phyloP scores from a whole-genome alignment of 2,888 invertebrate genomes.

The Barypeithes pellucidus region DNA sequence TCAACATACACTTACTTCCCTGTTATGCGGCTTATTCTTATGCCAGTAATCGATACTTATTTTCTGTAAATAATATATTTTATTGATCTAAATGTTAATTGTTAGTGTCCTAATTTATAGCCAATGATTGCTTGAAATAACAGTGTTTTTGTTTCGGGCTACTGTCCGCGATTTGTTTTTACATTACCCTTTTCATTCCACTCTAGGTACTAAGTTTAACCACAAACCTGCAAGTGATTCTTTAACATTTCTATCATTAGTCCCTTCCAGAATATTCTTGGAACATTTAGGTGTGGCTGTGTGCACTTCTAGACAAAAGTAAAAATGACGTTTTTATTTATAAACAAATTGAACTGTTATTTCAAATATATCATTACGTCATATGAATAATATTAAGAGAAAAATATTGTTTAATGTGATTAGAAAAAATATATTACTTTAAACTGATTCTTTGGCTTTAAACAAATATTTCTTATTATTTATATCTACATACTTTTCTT shows the following conservation, averaged over 20 bases:
- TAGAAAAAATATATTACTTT: slow-evolving; percentile 16
- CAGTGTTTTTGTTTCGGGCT: slow-evolving; percentile 1
- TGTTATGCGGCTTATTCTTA: slow-evolving; percentile 35
- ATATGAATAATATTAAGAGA: not conserved
- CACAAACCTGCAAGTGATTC: too few species aligned
- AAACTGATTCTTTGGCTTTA: slow-evolving; percentile 23
- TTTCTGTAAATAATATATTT: slow-evolving; percentile 34
- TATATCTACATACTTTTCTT: slow-evolving; percentile 1
- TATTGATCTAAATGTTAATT: slow-evolving; percentile 15
- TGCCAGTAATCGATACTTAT: slow-evolving; percentile 32
- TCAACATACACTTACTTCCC: too few species aligned
- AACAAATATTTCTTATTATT: slow-evolving; percentile 9
- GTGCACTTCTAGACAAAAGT: too few species aligned
- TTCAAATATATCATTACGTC: not conserved
- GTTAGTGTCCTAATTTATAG: not conserved
- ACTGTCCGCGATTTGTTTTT: too few species aligned
- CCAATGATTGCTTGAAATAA: not conserved
- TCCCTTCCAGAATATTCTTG: too few species aligned
- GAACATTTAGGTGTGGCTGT: too few species aligned
- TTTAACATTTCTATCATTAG: too few species aligned
- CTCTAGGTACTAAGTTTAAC: too few species aligned
- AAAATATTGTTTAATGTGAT: slow-evolving; percentile 6
- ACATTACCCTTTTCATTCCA: too few species aligned
- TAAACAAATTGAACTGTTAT: not conserved
- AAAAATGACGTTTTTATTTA: too few species aligned